Percentiles rank a stretch among this genome's conserved stretches.
These are phyloP conservation scores for Drosophila pachea DNA, from an alignment of 1,140 invertebrate species.

Conservation along the genomic window DNA sequence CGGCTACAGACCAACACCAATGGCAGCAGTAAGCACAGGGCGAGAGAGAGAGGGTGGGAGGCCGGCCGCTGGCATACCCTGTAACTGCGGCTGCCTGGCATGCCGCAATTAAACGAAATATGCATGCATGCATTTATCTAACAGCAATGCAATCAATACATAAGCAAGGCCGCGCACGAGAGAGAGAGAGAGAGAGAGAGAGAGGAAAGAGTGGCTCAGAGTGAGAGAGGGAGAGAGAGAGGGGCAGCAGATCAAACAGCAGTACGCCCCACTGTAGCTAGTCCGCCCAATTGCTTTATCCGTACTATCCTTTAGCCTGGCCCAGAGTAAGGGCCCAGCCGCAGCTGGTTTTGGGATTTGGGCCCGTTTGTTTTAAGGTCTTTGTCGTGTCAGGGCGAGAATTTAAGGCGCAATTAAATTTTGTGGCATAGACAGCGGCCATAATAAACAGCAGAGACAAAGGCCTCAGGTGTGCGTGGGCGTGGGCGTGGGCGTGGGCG, in stretches of 20 bases:
- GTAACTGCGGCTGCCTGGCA: no score
- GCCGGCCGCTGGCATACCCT: no score
- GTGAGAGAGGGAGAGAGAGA: neutral
- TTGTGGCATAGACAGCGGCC: conserved; percentile 34
- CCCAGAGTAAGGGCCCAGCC: neutral
- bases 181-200: no score
- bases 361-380: conserved; percentile 30
- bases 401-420: conserved; percentile 48
- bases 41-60: no score
- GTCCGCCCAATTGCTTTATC: no score
- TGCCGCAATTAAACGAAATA: no score
- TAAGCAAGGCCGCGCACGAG: no score
- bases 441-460: conserved; percentile 29
- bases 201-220: neutral
- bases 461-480: conserved; percentile 10
- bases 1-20: conserved; percentile 29
- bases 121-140: no score
- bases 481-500: no score
- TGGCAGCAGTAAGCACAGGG: conserved; percentile 23
- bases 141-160: no score
- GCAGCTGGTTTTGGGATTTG: neutral
- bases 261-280: no score
- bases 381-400: conserved; percentile 21
- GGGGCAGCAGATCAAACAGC: neutral
- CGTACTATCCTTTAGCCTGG: neutral